Percentiles rank a stretch among this genome's conserved stretches.
phyloP scores from a whole-genome alignment of 2,113 vertebrate genomes.

The Gobio gobio region DNA sequence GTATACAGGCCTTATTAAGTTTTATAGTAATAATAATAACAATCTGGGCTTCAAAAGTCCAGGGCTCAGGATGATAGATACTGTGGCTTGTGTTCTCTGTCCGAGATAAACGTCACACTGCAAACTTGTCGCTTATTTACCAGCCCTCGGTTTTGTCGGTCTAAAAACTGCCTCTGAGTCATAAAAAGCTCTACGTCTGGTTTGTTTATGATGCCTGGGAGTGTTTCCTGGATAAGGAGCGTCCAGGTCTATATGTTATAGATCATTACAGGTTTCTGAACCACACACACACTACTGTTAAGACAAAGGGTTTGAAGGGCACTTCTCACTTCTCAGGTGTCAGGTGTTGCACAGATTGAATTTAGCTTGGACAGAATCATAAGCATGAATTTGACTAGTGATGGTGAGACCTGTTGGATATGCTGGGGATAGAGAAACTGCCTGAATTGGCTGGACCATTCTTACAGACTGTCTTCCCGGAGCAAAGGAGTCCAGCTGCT shows the following conservation, averaged over 20 bases:
- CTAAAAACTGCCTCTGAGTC: constrained; percentile 15
- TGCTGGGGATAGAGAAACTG: not conserved
- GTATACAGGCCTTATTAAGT: not conserved
- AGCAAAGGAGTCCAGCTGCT: not conserved
- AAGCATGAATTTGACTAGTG: not conserved
- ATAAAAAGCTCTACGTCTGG: constrained; percentile 64
- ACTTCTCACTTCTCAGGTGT: not conserved
- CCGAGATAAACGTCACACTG: not conserved
- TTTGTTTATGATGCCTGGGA: constrained; percentile 57
- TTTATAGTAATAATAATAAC: constrained; percentile 12
- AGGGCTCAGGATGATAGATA: not conserved
- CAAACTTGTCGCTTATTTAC: not conserved
- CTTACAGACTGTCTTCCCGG: not conserved
- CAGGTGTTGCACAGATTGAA: not conserved
- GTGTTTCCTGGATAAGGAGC: constrained; percentile 58
- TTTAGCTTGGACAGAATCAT: not conserved
- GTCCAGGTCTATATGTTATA: constrained; percentile 6
- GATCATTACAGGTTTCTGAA: constrained; percentile 32
- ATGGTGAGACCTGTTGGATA: constrained; percentile 19
- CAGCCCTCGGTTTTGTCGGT: constrained; percentile 19
- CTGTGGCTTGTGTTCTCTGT: not conserved
- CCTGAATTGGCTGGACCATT: constrained; percentile 12
- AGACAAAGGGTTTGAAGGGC: not conserved
- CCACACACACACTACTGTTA: not conserved
- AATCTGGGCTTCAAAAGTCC: not conserved